Conservation (phyloP, 2,888 invertebrate genomes). For the Eristalinus aeneus region DNA sequence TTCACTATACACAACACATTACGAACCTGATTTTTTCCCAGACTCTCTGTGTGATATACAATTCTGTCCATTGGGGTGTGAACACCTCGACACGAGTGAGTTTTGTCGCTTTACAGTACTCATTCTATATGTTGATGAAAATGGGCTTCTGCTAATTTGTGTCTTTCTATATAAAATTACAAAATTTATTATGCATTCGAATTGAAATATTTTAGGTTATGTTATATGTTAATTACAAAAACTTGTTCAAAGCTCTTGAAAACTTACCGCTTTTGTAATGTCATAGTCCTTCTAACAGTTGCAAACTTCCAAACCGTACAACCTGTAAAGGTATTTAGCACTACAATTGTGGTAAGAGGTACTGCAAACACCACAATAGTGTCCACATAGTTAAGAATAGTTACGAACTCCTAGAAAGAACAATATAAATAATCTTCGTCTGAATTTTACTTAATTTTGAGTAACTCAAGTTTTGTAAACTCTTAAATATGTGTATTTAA, state of each 20-base stretch:
- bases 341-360: conserved; percentile 86
- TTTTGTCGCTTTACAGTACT: conserved; percentile 77
- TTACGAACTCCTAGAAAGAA: conserved; percentile 83
- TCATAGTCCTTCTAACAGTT: conserved; percentile 80
- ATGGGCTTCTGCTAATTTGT: conserved; percentile 55
- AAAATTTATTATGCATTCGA: not conserved
- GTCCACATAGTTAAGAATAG: conserved; percentile 86
- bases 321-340: conserved; percentile 87
- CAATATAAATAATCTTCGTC: not conserved
- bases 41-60: conserved; percentile 73
- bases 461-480: not conserved
- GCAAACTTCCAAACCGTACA: conserved; percentile 85
- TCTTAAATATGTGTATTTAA: not conserved
- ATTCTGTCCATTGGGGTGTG: conserved; percentile 77
- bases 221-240: not conserved
- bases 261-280: conserved; percentile 78
- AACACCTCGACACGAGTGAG: conserved; percentile 73
- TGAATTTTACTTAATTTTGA: not conserved
- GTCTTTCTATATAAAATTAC: conserved; percentile 32
- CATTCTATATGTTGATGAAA: conserved; percentile 73
- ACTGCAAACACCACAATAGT: conserved; percentile 87
- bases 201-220: not conserved
- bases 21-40: conserved; percentile 76
- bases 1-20: not conserved
- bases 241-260: no score